These are phyloP conservation scores for Ips nitidus DNA, from an alignment of 1,140 invertebrate genomes.

Conservation along the genomic window DNA sequence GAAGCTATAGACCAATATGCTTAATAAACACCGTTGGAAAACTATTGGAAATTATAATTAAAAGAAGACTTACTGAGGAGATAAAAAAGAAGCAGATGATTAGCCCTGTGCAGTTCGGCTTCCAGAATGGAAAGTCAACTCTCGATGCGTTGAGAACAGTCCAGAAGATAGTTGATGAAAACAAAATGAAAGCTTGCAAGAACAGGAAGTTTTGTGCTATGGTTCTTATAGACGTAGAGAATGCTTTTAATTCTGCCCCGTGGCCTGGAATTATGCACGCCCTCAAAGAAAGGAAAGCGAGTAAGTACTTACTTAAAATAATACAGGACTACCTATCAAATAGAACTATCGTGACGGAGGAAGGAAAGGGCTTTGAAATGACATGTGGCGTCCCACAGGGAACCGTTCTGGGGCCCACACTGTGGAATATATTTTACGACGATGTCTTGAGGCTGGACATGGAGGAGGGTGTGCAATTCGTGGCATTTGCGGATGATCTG, in stretches of 20 bases:
- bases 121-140: background rate
- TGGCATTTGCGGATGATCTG: slow-evolving; percentile 47
- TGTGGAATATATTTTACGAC: slow-evolving; percentile 50
- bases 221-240: background rate
- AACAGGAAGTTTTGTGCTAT: background rate
- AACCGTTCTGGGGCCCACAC: slow-evolving; percentile 43
- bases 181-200: background rate
- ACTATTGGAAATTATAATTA: background rate
- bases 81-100: background rate
- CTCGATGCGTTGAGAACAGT: background rate
- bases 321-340: background rate
- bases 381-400: slow-evolving; percentile 44
- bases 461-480: slow-evolving; percentile 19
- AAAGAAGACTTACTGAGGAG: background rate
- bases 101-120: background rate
- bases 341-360: background rate
- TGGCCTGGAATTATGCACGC: background rate
- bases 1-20: background rate
- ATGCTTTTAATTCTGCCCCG: background rate
- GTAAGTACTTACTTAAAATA: background rate
- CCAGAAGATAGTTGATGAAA: background rate
- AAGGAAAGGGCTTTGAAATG: background rate
- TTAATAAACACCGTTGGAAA: background rate
- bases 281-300: background rate
- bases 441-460: slow-evolving; percentile 39